Percentiles rank a stretch among this genome's conserved stretches.
Evolutionary conservation across 1,140 invertebrate species (phyloP).

Genomic region (Drosophila triauraria): DNA sequence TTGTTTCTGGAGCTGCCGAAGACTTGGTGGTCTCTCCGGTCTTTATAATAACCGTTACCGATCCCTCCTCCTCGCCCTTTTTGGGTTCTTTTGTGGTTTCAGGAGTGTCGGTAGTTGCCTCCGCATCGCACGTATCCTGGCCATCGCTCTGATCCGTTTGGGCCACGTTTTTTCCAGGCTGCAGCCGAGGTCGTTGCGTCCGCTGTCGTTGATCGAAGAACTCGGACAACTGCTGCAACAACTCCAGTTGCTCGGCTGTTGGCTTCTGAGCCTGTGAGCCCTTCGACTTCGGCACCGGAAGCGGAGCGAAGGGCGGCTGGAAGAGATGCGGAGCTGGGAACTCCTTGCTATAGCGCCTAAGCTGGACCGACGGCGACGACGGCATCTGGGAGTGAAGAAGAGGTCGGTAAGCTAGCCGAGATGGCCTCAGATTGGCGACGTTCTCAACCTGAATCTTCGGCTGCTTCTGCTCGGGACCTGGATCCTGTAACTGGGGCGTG

Average conservation of each 20-base stretch:
- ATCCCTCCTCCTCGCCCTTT: not conserved
- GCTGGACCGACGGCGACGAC: not conserved
- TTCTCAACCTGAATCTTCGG: slow-evolving; percentile 10
- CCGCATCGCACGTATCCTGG: not conserved
- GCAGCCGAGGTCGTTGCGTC: slow-evolving; percentile 8
- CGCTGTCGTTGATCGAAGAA: slow-evolving; percentile 26
- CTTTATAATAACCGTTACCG: slow-evolving; percentile 25
- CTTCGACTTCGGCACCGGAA: not conserved
- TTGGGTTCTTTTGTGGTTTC: slow-evolving; percentile 20
- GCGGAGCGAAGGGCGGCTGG: slow-evolving; percentile 20
- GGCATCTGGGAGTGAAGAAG: slow-evolving; percentile 15
- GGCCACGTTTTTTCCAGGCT: not conserved
- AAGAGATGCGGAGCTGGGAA: not conserved
- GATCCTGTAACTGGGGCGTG: slow-evolving; percentile 5
- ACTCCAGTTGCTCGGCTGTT: slow-evolving; percentile 32
- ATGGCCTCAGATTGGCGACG: not conserved
- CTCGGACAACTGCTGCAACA: slow-evolving; percentile 56
- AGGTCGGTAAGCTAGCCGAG: slow-evolving; percentile 1
- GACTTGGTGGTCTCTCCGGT: slow-evolving; percentile 3
- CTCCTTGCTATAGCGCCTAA: not conserved
- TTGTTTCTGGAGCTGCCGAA: not conserved
- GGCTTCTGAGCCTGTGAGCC: not conserved
- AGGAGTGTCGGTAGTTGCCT: not conserved
- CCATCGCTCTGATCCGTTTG: not conserved
- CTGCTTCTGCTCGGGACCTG: slow-evolving; percentile 3